Base-by-base conservation (phyloP, 2,888 invertebrate genomes). In the Drosophila aldrichi region DNA sequence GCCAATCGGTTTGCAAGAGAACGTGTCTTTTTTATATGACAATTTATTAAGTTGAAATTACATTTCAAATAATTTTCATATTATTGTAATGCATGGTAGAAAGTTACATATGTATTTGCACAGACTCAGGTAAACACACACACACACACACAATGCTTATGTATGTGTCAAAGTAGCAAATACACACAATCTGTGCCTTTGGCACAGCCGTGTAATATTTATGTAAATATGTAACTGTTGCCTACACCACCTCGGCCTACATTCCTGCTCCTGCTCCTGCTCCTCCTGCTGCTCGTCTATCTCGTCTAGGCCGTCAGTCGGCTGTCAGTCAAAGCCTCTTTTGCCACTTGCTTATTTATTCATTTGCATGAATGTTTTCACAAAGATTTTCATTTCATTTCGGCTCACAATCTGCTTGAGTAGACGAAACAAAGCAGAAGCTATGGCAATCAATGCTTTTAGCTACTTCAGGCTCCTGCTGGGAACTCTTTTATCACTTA, bases 1-100 rank as follows among this genome's bases (percentile, higher is more conserved):
- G 40, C 38, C 41, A 54, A 54, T 48, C 12, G 62, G 44, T 36
- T 38, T 48, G 48, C 22, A 12, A 32, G 32, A 25, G 22, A 46
- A 32, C 25, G 57, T 55, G 68, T 22, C 34, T 62, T 70, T 70
- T 71, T 80, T 78, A 73, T 81, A 71, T 74, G 79, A 76, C 71
- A 82, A 87, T 82, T 87, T 87, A 82, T 82, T 82, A 82, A 84
- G 88, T 87, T 84, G 85, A 87, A 82, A 87, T 82, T 82, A 87
- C 88, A 87, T 84, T 87, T 82, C 82, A 82, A 82, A 82, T 82
- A 81, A 82, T 82, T 87, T 82, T 82, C 76, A 69, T 87, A 87
- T 87, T 87, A 84, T 84, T 82, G 85, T 82, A 82, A 73, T 73
- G 77, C 77, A 81, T 55, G 79, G 16, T 67, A 72, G 58, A 70